A percentile compares a stretch with the other conserved stretches of the same genome.
phyloP scores from a whole-genome alignment of 2,113 vertebrate species.

The Mormyrus iriodes region DNA sequence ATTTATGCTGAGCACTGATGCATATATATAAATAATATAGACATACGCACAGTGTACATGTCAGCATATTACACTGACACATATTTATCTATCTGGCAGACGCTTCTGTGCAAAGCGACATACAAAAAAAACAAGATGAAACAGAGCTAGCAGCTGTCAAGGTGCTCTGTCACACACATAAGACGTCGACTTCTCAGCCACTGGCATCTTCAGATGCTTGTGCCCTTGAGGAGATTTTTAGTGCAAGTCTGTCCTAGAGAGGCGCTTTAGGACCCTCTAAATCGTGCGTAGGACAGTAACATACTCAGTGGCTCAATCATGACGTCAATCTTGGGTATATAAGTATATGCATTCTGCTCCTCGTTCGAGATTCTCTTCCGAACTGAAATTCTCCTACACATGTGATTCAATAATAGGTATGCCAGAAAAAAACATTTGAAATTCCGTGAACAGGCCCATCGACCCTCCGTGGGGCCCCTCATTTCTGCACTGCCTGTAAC shows the following conservation, averaged over 20 bases:
- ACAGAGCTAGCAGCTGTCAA: background rate
- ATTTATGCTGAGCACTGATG: too few relatives aligned
- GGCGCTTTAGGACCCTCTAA: too few relatives aligned
- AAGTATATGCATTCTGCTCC: background rate
- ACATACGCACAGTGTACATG: background rate
- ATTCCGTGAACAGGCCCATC: background rate
- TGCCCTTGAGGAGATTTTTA: too few relatives aligned
- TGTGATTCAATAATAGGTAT: background rate
- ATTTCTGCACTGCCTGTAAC: background rate
- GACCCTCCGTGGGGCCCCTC: background rate
- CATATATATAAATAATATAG: background rate
- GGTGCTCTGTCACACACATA: background rate
- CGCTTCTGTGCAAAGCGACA: background rate
- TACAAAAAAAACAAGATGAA: background rate
- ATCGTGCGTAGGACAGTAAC: too few relatives aligned
- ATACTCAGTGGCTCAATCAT: too few relatives aligned
- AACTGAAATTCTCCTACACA: background rate
- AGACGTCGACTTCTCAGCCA: background rate
- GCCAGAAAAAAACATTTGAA: background rate
- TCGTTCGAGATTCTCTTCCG: background rate
- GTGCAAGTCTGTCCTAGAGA: too few relatives aligned
- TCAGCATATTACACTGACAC: background rate
- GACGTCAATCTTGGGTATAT: too few relatives aligned
- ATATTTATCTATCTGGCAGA: background rate
- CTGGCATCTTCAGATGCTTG: background rate